Base-by-base conservation (phyloP, 2,797 vertebrate genomes). In the Falco berigora region DNA sequence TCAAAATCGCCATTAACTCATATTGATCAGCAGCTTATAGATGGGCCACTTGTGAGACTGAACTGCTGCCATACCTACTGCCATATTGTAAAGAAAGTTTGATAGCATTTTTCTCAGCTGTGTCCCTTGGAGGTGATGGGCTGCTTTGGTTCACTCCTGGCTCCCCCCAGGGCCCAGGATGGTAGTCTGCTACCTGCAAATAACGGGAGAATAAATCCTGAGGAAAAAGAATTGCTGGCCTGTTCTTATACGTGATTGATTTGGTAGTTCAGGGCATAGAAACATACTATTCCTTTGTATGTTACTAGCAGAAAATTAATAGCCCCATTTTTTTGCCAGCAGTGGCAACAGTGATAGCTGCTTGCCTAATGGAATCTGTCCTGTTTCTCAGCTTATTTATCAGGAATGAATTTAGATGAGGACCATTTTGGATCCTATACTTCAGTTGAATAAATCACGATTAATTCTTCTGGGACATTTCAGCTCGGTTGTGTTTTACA, bases 251-350 rank as follows among this genome's bases (percentile, higher is more conserved):
- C 42, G 75, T 72, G 69, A 94, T 90, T 67, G 32, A 88, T 94
- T 88, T 38, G 58, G 58, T 75, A 64, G 53, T 78, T 91, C 8
- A 10, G 53, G 84, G 40, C 61, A 75, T 11, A 67, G 55, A 86
- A 94, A 56, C 11, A 20, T 55, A 49, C 88, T 91, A 78, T 50
- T 94, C 14, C 17, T 67, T 59, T 71, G 24, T 38, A 28, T 53
- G 59, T 28, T 87, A 46, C 64, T 23, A 92, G 62, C 36, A 90
- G 83, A 89, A 95, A 81, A 74, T 94, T 87, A 92, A 95, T 85
- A 85, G n/a, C 27, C 36, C 25, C 27, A 68, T 96, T 88, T 42
- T 61, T 91, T 77, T 64, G 36, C 63, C 62, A 53, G 17, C 40
- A 72, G 93, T 47, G 56, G 36, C 76, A 93, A 28, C 34, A 87